Conservation (phyloP, 2,113 vertebrate species). For the Columba livia region DNA sequence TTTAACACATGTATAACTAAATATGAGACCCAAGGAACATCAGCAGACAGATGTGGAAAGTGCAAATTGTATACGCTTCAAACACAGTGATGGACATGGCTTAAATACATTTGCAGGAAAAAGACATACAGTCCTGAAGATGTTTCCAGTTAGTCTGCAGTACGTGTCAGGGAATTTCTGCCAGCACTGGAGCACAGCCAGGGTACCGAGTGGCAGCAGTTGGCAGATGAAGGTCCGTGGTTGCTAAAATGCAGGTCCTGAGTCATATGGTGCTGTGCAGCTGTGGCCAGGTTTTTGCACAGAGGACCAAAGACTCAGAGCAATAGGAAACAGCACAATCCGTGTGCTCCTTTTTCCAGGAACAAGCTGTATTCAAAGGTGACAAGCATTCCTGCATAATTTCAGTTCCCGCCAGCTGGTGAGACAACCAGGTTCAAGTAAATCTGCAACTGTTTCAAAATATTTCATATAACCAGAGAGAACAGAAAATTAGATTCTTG, state of each 20-base stretch:
- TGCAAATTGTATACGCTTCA: not conserved
- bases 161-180: not conserved
- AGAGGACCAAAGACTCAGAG: not conserved
- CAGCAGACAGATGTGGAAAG: not conserved
- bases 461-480: constrained; percentile 13
- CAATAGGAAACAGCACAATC: not conserved
- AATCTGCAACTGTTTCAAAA: constrained; percentile 30
- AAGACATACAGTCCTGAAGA: not conserved
- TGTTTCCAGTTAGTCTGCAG: not conserved
- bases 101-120: not conserved
- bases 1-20: not conserved
- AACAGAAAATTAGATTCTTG: constrained; percentile 29
- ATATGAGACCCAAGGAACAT: not conserved
- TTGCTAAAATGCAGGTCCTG: not conserved
- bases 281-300: not conserved
- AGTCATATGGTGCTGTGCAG: not conserved
- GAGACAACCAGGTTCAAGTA: not conserved
- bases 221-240: not conserved
- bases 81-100: not conserved
- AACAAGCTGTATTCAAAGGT: not conserved
- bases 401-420: not conserved
- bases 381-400: not conserved
- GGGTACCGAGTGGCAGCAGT: not conserved
- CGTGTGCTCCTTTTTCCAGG: not conserved
- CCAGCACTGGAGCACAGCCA: not conserved